Evolutionary conservation across 2,888 invertebrate species (phyloP).

Genomic region (Lasius fuliginosus): DNA sequence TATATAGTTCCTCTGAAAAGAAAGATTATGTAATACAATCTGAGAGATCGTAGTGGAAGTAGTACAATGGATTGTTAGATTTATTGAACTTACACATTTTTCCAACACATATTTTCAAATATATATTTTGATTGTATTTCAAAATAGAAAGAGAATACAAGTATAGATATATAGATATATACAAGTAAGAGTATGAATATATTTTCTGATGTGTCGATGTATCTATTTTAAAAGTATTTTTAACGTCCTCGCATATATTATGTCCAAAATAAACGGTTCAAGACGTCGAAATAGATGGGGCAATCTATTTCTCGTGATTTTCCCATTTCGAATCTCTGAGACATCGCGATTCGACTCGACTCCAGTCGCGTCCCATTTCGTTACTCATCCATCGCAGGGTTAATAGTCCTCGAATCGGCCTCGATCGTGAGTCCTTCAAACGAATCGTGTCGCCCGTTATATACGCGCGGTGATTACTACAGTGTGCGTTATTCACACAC

Average conservation of each 20-base stretch:
- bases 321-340: constrained; percentile 38
- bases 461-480: constrained; percentile 3
- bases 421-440: constrained; percentile 39
- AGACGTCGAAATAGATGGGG: constrained; percentile 19
- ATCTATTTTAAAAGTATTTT: constrained; percentile 22
- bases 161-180: background rate
- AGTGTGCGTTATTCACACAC: background rate
- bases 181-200: background rate
- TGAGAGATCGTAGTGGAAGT: background rate
- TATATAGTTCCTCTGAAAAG: background rate
- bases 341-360: constrained; percentile 16
- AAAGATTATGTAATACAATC: background rate
- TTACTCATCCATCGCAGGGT: constrained; percentile 30
- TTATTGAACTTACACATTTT: background rate
- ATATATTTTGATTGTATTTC: background rate
- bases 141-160: background rate
- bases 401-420: constrained; percentile 35
- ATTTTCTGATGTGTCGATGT: constrained; percentile 5
- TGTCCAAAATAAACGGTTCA: constrained; percentile 22
- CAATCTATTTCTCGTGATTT: constrained; percentile 27
- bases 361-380: constrained; percentile 37
- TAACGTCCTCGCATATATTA: constrained; percentile 16
- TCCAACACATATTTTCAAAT: constrained; percentile 7
- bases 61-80: background rate
- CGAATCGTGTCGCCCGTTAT: constrained; percentile 15